Conservation (phyloP, 2,888 invertebrate species). For the Agriopis aurantiaria region DNA sequence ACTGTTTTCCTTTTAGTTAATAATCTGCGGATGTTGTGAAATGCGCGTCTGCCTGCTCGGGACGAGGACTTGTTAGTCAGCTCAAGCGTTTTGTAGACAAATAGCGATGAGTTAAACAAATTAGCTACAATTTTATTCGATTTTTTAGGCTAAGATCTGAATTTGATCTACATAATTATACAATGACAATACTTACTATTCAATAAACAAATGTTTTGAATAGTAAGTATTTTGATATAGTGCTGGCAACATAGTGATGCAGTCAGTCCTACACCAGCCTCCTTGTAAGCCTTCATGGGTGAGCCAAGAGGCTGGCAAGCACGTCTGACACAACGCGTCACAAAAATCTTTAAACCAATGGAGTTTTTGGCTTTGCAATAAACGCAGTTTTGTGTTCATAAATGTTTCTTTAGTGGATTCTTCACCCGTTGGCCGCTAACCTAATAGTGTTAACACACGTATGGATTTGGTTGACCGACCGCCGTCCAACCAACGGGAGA, state of each 20-base stretch:
- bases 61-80: conserved; percentile 37
- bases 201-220: neutral
- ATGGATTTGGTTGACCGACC: too few relatives aligned
- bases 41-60: conserved; percentile 28
- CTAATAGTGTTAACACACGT: too few relatives aligned
- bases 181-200: too few relatives aligned
- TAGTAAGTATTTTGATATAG: neutral
- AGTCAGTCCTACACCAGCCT: too few relatives aligned
- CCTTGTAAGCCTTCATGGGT: too few relatives aligned
- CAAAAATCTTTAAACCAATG: neutral
- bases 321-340: too few relatives aligned
- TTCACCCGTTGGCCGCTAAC: too few relatives aligned
- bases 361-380: neutral
- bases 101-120: conserved; percentile 1
- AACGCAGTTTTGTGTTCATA: neutral
- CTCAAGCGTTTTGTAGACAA: conserved; percentile 13
- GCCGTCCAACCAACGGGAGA: too few relatives aligned
- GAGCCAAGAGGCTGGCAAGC: too few relatives aligned
- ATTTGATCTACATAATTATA: neutral
- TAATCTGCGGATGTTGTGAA: conserved; percentile 53
- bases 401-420: too few relatives aligned
- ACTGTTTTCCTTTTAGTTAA: conserved; percentile 76
- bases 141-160: neutral
- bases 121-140: neutral
- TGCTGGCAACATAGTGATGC: neutral